Conservation (phyloP, 2,113 vertebrate genomes). For the Scopus umbretta region DNA sequence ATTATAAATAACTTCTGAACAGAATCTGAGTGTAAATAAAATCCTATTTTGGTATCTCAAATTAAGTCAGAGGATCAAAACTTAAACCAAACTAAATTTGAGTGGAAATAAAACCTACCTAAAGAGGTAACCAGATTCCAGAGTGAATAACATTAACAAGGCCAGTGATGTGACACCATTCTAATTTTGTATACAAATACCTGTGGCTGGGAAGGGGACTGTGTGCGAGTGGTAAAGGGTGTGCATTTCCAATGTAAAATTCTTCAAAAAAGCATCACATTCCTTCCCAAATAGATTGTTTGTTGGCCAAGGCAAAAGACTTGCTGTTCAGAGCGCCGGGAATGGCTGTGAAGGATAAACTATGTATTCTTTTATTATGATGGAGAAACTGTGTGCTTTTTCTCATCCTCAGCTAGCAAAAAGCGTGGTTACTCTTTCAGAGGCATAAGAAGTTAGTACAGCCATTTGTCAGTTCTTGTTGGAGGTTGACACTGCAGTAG, state of each 20-base stretch:
- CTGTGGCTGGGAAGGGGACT: background rate
- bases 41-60: background rate
- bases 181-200: background rate
- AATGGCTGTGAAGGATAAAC: background rate
- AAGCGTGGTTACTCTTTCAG: background rate
- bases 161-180: background rate
- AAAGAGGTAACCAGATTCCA: background rate
- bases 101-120: background rate
- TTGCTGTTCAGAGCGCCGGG: background rate
- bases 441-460: background rate
- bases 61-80: background rate
- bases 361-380: background rate
- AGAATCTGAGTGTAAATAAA: background rate
- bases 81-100: background rate
- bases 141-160: background rate
- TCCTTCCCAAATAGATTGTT: background rate
- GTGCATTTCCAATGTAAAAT: background rate
- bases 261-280: background rate
- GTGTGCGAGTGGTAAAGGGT: background rate
- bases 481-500: background rate
- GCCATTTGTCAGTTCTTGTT: background rate
- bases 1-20: background rate
- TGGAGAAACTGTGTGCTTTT: background rate
- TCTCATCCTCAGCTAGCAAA: background rate
- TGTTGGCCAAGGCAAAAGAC: background rate